phyloP scores from a whole-genome alignment of 1,140 invertebrate genomes.

The Neodiprion lecontei region DNA sequence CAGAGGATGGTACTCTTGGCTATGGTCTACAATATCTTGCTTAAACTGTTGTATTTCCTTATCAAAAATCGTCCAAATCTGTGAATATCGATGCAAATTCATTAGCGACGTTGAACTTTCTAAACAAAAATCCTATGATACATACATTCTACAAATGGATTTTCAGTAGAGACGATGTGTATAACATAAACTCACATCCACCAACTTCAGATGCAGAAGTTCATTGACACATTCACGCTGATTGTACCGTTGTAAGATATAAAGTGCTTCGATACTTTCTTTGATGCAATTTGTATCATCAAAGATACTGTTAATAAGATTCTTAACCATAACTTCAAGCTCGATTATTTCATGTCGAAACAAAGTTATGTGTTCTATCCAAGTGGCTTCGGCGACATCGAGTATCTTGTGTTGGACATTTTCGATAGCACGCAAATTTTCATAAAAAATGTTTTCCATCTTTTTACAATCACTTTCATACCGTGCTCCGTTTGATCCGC shows the following conservation, averaged over 20 bases:
- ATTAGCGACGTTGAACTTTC: constrained; percentile 7
- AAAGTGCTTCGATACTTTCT: constrained; percentile 74
- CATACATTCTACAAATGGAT: constrained; percentile 16
- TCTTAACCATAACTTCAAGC: constrained; percentile 71
- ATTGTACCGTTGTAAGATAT: constrained; percentile 73
- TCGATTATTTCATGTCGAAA: constrained; percentile 69
- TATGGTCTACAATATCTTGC: constrained; percentile 68
- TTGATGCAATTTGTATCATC: constrained; percentile 74
- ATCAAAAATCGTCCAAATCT: constrained; percentile 79
- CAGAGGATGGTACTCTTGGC: constrained; percentile 65
- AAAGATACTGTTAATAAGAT: constrained; percentile 73
- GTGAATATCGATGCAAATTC: constrained; percentile 42
- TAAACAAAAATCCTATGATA: constrained; percentile 18
- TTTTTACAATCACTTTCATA: constrained; percentile 72
- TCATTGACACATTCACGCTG: constrained; percentile 68
- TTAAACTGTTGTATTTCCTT: constrained; percentile 76
- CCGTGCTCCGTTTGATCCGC: constrained; percentile 73
- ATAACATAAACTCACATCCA: constrained; percentile 49
- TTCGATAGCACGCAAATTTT: constrained; percentile 69
- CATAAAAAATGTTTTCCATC: constrained; percentile 71
- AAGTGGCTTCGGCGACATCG: constrained; percentile 73
- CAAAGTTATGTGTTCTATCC: constrained; percentile 76
- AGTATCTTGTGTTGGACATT: constrained; percentile 69
- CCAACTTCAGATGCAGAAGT: constrained; percentile 70
- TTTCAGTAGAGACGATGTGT: constrained; percentile 7